These are phyloP conservation scores for Gymnothorax reevesii DNA, from an alignment of 2,797 vertebrate genomes.

Conservation along the genomic window DNA sequence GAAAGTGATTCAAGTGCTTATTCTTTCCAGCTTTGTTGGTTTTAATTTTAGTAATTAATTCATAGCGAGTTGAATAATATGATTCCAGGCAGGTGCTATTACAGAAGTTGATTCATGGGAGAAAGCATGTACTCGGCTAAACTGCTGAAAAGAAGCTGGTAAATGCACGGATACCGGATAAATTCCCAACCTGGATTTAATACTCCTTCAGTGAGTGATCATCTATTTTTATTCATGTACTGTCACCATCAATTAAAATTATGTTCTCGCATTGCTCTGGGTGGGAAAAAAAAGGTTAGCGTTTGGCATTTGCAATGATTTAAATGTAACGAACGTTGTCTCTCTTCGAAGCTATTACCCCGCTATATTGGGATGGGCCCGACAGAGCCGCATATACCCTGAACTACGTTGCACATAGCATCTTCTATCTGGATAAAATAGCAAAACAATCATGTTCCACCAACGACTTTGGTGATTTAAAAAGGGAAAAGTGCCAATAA, in stretches of 20 bases:
- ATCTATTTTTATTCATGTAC: conserved; percentile 2
- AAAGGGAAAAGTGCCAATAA: no score
- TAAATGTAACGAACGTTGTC: neutral
- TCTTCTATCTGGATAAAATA: no score
- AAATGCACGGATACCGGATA: neutral
- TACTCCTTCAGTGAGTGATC: neutral
- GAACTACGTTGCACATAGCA: no score
- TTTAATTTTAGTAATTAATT: no score
- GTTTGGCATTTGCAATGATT: neutral
- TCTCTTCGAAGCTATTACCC: neutral
- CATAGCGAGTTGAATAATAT: no score
- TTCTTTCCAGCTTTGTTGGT: no score
- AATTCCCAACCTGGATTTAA: neutral
- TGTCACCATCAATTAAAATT: neutral
- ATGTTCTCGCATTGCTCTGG: neutral
- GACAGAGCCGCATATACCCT: no score
- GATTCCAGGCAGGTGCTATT: neutral
- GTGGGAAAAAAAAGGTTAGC: neutral
- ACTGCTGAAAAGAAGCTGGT: neutral
- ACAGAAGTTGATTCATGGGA: neutral
- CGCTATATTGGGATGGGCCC: neutral
- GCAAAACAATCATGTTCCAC: no score
- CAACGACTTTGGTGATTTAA: no score
- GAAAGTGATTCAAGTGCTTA: no score
- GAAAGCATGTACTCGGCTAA: neutral